Evolutionary conservation across 1,140 invertebrate genomes (phyloP).

Genomic region (Drosophila varians): DNA sequence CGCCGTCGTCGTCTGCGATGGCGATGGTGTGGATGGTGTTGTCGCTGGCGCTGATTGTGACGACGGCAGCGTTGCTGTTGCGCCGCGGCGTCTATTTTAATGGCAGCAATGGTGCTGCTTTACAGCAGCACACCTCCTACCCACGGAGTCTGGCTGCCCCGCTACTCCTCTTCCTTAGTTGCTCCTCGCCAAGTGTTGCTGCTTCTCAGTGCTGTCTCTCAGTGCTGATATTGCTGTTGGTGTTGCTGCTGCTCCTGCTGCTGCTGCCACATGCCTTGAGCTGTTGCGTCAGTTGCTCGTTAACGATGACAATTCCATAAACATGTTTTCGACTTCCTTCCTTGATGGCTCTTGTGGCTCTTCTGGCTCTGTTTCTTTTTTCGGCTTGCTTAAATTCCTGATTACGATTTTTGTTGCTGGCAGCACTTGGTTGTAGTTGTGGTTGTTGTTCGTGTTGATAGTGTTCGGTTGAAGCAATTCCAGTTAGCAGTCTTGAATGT

Average conservation of each 20-base stretch:
- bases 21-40: constrained; percentile 73
- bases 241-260: constrained; percentile 20
- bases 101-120: constrained; percentile 80
- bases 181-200: constrained; percentile 35
- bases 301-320: constrained; percentile 70
- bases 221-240: constrained; percentile 24
- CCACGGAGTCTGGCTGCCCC: constrained; percentile 25
- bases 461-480: constrained; percentile 62
- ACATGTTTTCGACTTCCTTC: constrained; percentile 49
- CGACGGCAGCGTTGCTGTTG: constrained; percentile 80
- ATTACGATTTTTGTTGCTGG: constrained; percentile 43
- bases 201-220: constrained; percentile 4
- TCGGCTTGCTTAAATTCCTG: constrained; percentile 48
- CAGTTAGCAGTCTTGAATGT: constrained; percentile 70
- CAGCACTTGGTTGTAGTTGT: constrained; percentile 29
- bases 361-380: no score
- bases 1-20: constrained; percentile 77
- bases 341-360: constrained; percentile 17
- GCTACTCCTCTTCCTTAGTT: not conserved
- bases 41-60: constrained; percentile 79
- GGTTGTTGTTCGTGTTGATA: constrained; percentile 38
- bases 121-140: constrained; percentile 73
- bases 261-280: constrained; percentile 40
- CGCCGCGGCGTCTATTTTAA: constrained; percentile 81
- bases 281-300: constrained; percentile 35